A percentile compares a stretch with the other conserved stretches of the same genome.
phyloP scores from a whole-genome alignment of 2,888 invertebrate species.

The Crepidodera aurea region DNA sequence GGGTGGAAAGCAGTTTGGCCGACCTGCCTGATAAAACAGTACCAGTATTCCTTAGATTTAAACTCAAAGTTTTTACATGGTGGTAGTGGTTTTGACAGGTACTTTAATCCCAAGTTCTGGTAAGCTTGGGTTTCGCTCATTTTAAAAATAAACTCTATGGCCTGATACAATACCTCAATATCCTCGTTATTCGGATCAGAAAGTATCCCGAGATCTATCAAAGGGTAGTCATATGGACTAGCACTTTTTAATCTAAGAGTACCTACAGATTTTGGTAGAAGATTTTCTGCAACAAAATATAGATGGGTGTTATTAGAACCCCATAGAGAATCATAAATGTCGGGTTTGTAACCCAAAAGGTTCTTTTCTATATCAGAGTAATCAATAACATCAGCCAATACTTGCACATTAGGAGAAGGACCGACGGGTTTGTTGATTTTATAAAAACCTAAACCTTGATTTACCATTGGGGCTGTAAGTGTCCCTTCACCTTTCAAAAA shows the following conservation, averaged over 20 bases:
- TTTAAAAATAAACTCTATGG: slow-evolving; percentile 57
- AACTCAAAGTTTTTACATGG: slow-evolving; percentile 62
- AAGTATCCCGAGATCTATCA: slow-evolving; percentile 74
- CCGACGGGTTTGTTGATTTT: neutral
- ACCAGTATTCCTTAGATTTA: slow-evolving; percentile 72
- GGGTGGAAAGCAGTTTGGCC: slow-evolving; percentile 62
- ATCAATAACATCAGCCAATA: neutral
- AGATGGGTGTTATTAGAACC: slow-evolving; percentile 48
- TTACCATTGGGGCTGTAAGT: slow-evolving; percentile 8
- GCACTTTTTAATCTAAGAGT: slow-evolving; percentile 62
- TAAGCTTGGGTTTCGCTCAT: slow-evolving; percentile 64
- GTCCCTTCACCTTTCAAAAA: slow-evolving; percentile 35
- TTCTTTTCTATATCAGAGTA: slow-evolving; percentile 22
- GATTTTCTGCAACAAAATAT: slow-evolving; percentile 42
- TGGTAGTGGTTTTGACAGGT: slow-evolving; percentile 27
- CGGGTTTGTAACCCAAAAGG: slow-evolving; percentile 42
- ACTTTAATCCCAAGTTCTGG: slow-evolving; percentile 62
- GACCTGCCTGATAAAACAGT: slow-evolving; percentile 64
- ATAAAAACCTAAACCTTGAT: slow-evolving; percentile 24
- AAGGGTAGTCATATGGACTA: slow-evolving; percentile 57
- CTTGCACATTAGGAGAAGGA: slow-evolving; percentile 18
- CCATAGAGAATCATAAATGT: slow-evolving; percentile 57
- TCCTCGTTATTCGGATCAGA: slow-evolving; percentile 60
- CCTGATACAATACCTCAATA: slow-evolving; percentile 65
- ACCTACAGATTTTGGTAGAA: slow-evolving; percentile 63